Base-by-base conservation (phyloP, 2,797 vertebrate genomes). In the Aselliscus stoliczkanus region DNA sequence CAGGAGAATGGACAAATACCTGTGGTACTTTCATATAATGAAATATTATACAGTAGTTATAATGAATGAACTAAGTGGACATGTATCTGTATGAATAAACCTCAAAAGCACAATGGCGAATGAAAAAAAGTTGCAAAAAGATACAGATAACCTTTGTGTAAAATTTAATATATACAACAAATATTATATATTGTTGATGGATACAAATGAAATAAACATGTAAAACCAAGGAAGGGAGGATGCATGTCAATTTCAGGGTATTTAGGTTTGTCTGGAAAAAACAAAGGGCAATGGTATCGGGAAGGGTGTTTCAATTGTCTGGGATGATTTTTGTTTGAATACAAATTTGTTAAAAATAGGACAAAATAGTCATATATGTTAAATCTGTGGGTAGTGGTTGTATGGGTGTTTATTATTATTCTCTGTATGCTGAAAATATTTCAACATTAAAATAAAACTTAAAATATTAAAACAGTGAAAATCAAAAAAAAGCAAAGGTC, bases 391-490 rank as follows among this genome's bases (percentile, higher is more conserved):
- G 37, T 82, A 72, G 84, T 44, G 9, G 14, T 56, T 56, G 82
- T 56, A 39, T n/a, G 72, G 21, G 20, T 79, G 2, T 52, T 83
- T 88, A 42, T 29, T 75, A 70, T 52, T 75, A 70, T 52, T 88
- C 21, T 80, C 8, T 67, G 29, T 34, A 62, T 56, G 52, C 27
- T 27, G 39, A n/a, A 94, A 88, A 73, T 82, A 93, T 47, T 97
- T 95, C 47, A 75, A 65, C 42, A 70, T 91, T 82, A 77, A 94
- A 90, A 88, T 82, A 77, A 94, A 90, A 88, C n/a, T 20, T 37
- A 47, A 77, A 96, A 82, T 54, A 82, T 23, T 52, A 27, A 73
- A 88, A 83, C 52, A 89, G 58, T 75, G 60, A 47, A 42, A 47
- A 72, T 9, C 39, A 44, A 58, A 83, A 84, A 84, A 85, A 54